Base-by-base conservation (phyloP, 2,113 vertebrate genomes). In the Chlorodrepanis virens region DNA sequence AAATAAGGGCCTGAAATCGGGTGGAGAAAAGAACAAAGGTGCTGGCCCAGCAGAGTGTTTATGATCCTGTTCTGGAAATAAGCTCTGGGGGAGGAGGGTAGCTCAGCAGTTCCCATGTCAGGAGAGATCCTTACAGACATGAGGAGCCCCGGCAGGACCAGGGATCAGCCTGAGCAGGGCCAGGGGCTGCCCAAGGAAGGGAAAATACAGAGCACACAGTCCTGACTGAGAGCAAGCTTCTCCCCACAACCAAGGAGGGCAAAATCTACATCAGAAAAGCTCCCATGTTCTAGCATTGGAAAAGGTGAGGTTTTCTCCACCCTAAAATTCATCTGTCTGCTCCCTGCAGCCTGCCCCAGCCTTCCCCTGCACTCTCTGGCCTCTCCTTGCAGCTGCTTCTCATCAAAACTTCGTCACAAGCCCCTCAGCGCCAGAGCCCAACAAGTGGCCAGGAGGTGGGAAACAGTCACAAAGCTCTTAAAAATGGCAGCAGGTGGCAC, bases 21-120 rank as follows among this genome's bases (percentile, higher is more conserved):
- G 6, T 0, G 0, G 37, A 52, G 50, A 77, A 52, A 90, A 64
- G 63, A 68, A 65, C 24, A 17, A 54, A 17, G 12, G 25, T 59
- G 64, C 40, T 2, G 3, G 40, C 33, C 52, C 61, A 57, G 52
- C 28, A 5, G 0, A 54, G 17, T 0, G 0, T 29, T 91, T 31
- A 14, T 7, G 14, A 44, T 49, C 44, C 64, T 8, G 10, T 1
- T 47, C 35, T 14, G 11, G 25, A 54, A 56, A 59, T 1, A 16
- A 88, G 45, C n/a, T 42, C 16, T 6, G 3, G 10, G 25, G 29
- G 28, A 3, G 8, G n/a, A n/a, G 40, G 21, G 45, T n/a, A 80
- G 50, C 49, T 56, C 23, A 53, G 37, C 85, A 87, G 33, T 13
- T 68, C 53, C 85, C 1, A 8, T 28, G 23, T 3, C 63, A 52